Conservation (phyloP, 23 tunicate species). For the Oikopleura albicans region DNA sequence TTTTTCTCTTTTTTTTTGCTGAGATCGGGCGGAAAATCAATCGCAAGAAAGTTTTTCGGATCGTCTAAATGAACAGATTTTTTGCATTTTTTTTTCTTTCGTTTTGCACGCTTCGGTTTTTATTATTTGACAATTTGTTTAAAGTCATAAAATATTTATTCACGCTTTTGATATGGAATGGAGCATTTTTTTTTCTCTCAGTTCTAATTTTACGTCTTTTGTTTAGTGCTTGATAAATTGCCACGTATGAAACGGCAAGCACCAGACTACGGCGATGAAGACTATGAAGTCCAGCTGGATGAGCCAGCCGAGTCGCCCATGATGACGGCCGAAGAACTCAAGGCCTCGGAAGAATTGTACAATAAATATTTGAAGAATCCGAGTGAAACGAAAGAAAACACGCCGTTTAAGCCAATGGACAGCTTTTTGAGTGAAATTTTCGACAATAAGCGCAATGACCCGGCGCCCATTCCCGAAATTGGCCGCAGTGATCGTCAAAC, state of each 20-base stretch:
- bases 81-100: too few species aligned
- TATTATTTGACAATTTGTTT: too few species aligned
- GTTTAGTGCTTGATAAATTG: neutral
- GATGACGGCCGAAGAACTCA: neutral
- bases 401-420: constrained; percentile 11
- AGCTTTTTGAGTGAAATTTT: neutral
- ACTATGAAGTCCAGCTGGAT: neutral
- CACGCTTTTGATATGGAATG: too few species aligned
- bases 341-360: neutral
- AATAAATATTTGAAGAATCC: neutral
- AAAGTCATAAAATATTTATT: too few species aligned
- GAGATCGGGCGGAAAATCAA: too few species aligned
- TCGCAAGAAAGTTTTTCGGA: too few species aligned
- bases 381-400: neutral
- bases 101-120: too few species aligned
- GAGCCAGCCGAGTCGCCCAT: neutral
- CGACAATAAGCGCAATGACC: neutral
- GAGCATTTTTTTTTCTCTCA: too few species aligned
- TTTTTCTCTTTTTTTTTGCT: too few species aligned
- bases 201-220: neutral
- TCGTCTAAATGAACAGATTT: too few species aligned
- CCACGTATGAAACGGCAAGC: neutral
- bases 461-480: neutral
- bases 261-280: neutral
- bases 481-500: neutral